These are phyloP conservation scores for Planococcus citri DNA, from an alignment of 1,140 invertebrate genomes.

Conservation along the genomic window DNA sequence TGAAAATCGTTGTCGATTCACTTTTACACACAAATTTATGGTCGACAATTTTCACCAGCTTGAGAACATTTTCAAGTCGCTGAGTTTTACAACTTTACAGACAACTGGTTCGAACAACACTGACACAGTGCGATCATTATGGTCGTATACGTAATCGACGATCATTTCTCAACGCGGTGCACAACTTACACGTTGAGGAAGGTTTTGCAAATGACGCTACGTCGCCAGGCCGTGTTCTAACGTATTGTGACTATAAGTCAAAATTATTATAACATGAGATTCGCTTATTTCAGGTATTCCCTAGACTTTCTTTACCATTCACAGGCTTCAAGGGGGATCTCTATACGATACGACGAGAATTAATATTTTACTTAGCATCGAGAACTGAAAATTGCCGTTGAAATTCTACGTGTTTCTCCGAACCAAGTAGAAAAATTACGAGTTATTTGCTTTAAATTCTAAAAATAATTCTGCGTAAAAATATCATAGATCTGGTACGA, in stretches of 20 bases:
- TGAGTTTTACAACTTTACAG: background rate
- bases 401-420: no score
- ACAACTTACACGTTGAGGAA: background rate
- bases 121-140: background rate
- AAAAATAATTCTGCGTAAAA: no score
- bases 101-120: background rate
- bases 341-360: no score
- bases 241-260: background rate
- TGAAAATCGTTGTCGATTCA: background rate
- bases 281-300: no score
- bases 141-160: background rate
- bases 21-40: background rate
- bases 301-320: no score
- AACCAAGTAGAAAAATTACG: no score
- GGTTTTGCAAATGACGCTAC: no score
- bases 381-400: no score
- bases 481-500: no score
- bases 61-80: background rate
- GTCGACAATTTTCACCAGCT: background rate
- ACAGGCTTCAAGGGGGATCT: no score
- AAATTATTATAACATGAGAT: background rate
- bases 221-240: background rate
- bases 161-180: background rate
- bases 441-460: no score
- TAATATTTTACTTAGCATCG: no score